Base-by-base conservation (phyloP, 2,113 vertebrate genomes). In the Neolamprologus sp. region DNA sequence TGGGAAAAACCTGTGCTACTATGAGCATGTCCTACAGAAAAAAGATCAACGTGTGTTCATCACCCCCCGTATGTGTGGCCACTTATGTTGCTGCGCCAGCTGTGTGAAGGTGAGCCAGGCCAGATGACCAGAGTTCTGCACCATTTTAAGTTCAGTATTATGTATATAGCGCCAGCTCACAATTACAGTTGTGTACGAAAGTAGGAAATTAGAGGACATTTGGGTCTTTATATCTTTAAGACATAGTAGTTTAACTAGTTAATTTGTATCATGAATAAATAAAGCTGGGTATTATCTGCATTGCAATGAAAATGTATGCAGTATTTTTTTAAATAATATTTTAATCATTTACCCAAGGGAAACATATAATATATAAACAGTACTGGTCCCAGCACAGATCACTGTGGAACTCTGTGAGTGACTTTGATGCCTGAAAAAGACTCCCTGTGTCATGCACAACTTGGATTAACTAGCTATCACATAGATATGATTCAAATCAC, bases 1-100 rank as follows among this genome's bases (percentile, higher is more conserved):
- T 1, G 97, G 97, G 91, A 98, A 97, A 89, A 99, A 97, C 88
- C 90, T 98, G 88, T 94, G 63, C 21, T 99, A 98, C 87, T 99
- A 98, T 55, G 95, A 94, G 8, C 96, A 94, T 21, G 42, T 97
- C 31, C 83, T 96, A 7, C 85, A 95, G 33, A 97, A 92, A 45
- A 95, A 94, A 0, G 97, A 97, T 14, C 87, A 88, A 4, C 93
- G 78, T 3, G 96, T 95, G 51, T 47, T 95, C 51, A 97, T 99
- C 92, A 97, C 97, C 91, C 96, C 98, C 2, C 96, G 92, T 42
- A 92, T 95, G 6, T 99, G 97, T 31, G 97, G 98, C 26, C 94
- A 97, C 0, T 96, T 98, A 84, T 98, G 98, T 92, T 98, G 97
- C 91, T 98, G 98, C 1, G 47, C 93, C 85, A 82, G 93, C 9